Percentiles rank a stretch among this genome's conserved stretches.
These are phyloP conservation scores for Odocoileus virginianus DNA, from an alignment of 2,113 vertebrate genomes.

Conservation along the genomic window DNA sequence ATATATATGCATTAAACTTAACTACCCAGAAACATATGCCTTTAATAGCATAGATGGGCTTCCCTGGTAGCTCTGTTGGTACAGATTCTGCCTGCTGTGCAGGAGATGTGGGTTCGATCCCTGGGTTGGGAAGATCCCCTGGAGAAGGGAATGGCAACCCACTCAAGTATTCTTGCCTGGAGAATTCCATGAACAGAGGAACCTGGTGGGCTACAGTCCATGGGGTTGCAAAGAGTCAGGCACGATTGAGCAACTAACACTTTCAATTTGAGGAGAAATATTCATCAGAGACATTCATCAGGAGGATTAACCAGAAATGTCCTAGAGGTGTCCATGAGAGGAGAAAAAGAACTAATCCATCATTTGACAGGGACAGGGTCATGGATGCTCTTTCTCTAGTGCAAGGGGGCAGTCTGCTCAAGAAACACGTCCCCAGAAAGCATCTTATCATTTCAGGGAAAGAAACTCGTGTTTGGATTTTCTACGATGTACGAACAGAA, in stretches of 20 bases:
- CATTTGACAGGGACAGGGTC: not conserved
- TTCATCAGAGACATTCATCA: too few species aligned
- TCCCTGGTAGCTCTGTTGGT: rapidly evolving
- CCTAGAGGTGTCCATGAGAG: not conserved
- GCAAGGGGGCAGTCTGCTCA: rapidly evolving
- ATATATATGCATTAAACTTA: not conserved
- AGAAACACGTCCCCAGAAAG: not conserved
- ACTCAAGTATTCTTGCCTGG: not conserved
- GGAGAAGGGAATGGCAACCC: not conserved
- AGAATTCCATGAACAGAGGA: not conserved
- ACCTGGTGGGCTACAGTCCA: not conserved
- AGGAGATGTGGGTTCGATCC: not conserved
- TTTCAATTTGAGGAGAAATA: not conserved
- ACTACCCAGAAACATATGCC: not conserved
- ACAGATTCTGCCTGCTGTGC: not conserved
- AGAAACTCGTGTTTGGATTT: rapidly evolving
- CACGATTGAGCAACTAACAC: not conserved
- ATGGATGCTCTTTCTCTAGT: rapidly evolving
- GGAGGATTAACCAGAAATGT: not conserved
- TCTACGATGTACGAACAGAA: rapidly evolving
- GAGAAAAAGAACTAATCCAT: not conserved
- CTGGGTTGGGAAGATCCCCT: not conserved
- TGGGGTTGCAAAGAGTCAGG: not conserved
- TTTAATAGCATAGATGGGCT: not conserved
- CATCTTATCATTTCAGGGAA: not conserved